Conservation (phyloP, 2,888 invertebrate species). For the Caenorhabditis wallacei region DNA sequence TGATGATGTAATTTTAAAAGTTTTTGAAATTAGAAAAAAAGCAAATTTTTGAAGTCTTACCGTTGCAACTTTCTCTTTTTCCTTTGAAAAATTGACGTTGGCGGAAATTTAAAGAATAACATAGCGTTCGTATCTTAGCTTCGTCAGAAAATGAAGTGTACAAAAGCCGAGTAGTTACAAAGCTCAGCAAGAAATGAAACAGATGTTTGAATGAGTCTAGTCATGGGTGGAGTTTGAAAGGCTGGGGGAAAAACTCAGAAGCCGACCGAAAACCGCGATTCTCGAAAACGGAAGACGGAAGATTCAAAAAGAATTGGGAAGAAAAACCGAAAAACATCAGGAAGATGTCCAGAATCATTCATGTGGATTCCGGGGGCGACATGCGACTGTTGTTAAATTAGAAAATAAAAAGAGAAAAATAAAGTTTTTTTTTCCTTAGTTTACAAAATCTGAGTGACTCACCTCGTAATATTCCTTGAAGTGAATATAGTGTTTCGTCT, state of each 20-base stretch:
- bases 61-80: constrained; percentile 33
- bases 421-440: background rate
- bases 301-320: background rate
- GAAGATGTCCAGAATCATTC: constrained; percentile 52
- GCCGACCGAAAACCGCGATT: constrained; percentile 15
- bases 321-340: constrained; percentile 41
- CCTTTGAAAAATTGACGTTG: constrained; percentile 47
- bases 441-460: constrained; percentile 1
- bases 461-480: constrained; percentile 58
- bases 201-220: constrained; percentile 32
- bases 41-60: too few species aligned
- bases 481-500: constrained; percentile 66
- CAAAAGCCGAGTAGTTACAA: background rate
- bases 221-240: constrained; percentile 1
- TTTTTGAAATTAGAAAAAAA: too few species aligned
- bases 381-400: constrained; percentile 38
- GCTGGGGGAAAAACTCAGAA: background rate
- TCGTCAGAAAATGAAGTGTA: background rate
- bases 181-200: constrained; percentile 21
- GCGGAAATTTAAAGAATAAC: constrained; percentile 56
- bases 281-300: constrained; percentile 14
- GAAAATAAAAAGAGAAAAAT: constrained; percentile 12
- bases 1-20: too few species aligned
- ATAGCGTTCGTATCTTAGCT: background rate
- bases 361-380: constrained; percentile 28